Conservation (phyloP, 2,797 vertebrate species). For the Tinamus major region DNA sequence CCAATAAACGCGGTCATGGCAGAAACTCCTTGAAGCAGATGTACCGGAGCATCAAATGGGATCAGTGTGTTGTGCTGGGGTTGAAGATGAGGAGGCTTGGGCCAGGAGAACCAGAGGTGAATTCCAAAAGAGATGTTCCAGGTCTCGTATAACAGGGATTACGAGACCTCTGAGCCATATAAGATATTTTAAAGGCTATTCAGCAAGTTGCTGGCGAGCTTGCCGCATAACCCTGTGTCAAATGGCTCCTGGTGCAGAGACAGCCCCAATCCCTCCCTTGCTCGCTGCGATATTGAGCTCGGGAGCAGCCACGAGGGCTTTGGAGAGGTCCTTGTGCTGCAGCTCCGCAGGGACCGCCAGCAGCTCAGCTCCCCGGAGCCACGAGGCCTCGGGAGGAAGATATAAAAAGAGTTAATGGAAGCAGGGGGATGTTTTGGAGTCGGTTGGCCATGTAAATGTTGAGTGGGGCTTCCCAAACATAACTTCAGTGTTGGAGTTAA, state of each 20-base stretch:
- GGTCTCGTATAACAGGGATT: slow-evolving; percentile 52
- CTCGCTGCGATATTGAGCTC: not conserved
- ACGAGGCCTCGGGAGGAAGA: slow-evolving; percentile 56
- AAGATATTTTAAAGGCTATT: slow-evolving; percentile 66
- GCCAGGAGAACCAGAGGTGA: slow-evolving; percentile 21
- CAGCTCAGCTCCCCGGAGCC: slow-evolving; percentile 21
- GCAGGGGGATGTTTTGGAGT: slow-evolving; percentile 51
- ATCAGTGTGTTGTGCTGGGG: slow-evolving; percentile 51
- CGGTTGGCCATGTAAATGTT: slow-evolving; percentile 58
- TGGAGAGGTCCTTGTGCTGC: not conserved
- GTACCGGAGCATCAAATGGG: slow-evolving; percentile 31
- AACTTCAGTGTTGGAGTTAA: slow-evolving; percentile 60
- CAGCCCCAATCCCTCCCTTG: not conserved
- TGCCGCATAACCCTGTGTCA: slow-evolving; percentile 33
- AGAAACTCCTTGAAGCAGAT: slow-evolving; percentile 32
- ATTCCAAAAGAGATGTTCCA: slow-evolving; percentile 60
- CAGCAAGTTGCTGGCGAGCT: slow-evolving; percentile 43
- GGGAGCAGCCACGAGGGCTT: not conserved
- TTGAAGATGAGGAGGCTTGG: slow-evolving; percentile 31
- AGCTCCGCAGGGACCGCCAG: not conserved
- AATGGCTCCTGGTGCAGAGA: slow-evolving; percentile 21
- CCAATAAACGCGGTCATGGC: slow-evolving; percentile 9
- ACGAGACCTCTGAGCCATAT: slow-evolving; percentile 51
- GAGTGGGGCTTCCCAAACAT: slow-evolving; percentile 60
- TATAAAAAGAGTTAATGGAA: slow-evolving; percentile 72